These are phyloP conservation scores for Psophia crepitans DNA, from an alignment of 2,113 vertebrate genomes.

Conservation along the genomic window DNA sequence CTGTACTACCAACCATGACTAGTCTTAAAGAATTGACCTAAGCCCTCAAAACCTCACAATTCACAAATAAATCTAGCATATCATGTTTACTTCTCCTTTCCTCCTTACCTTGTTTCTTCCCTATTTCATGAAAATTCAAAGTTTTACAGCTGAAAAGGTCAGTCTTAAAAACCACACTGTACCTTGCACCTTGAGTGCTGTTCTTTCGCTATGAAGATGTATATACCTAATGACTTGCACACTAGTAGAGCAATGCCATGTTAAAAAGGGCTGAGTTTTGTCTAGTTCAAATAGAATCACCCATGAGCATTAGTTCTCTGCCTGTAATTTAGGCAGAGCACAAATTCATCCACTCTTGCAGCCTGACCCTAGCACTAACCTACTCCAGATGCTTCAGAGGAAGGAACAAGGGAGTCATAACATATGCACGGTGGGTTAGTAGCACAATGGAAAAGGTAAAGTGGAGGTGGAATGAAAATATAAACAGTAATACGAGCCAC, in stretches of 20 bases:
- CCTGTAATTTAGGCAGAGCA: not conserved
- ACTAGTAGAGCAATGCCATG: not conserved
- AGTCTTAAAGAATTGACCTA: not conserved
- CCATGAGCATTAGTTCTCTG: not conserved
- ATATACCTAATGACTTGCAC: not conserved
- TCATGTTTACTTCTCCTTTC: not conserved
- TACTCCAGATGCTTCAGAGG: not conserved
- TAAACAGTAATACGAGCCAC: not conserved
- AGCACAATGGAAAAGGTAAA: not conserved
- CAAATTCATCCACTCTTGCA: not conserved
- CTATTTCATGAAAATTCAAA: not conserved
- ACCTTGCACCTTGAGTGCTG: not conserved
- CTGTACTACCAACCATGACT: not conserved
- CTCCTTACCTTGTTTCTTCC: not conserved
- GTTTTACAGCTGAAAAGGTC: not conserved
- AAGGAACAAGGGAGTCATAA: not conserved
- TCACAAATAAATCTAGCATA: not conserved
- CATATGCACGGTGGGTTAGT: fast-evolving
- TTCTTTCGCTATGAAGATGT: not conserved
- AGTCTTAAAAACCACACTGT: not conserved
- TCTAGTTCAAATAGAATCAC: not conserved
- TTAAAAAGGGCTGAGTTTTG: not conserved
- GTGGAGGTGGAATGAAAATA: not conserved
- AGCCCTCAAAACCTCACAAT: not conserved
- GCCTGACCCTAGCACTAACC: not conserved